Base-by-base conservation (phyloP, 2,113 vertebrate species). In the Melanostigma gelatinosum region DNA sequence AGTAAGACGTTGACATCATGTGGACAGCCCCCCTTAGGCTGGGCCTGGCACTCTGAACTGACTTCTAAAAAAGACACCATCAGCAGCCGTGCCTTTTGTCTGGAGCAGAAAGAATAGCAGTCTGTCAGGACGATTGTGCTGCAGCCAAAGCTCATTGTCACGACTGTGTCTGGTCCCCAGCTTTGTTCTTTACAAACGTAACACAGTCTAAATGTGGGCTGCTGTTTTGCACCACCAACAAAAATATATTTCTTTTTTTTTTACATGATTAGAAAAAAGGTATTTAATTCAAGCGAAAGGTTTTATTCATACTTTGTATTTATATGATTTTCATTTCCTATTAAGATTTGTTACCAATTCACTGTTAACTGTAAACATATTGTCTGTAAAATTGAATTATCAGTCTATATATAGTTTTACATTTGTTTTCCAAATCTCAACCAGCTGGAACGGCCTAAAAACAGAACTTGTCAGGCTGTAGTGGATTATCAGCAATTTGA, bases 11-110 rank as follows among this genome's bases (percentile, higher is more conserved):
- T 24, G 29, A 70, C 80, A 75, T 77, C 65, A 75, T 72, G 74
- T 77, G 78, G 86, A 73, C 50, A 50, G 67, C 40, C 65, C 48
- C 65, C 74, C 73, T 79, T 79, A 54, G 72, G 62, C 65, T 18
- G 11, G 18, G 46, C 44, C 38, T 67, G 80, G 79, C 62, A 67
- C 63, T 70, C 65, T 4, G 77, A 32, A 32, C 32, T 77, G 84
- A 84, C 82, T 75, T 87, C 50, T 52, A 81, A 89, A 89, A 82
- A 44, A 82, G 67, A 82, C 27, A 46, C 13, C 75, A 80, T 83
- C 71, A 70, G 69, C 67, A 70, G 69, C 36, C 13, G 52, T 64
- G 62, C 61, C 85, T 87, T 83, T 80, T 85, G 75, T 87, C 73
- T 65, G 18, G 22, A 72, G 38, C 50, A 74, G 70, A 83, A 88